Base-by-base conservation (phyloP, 2,888 invertebrate genomes). In the Pecten maximus region DNA sequence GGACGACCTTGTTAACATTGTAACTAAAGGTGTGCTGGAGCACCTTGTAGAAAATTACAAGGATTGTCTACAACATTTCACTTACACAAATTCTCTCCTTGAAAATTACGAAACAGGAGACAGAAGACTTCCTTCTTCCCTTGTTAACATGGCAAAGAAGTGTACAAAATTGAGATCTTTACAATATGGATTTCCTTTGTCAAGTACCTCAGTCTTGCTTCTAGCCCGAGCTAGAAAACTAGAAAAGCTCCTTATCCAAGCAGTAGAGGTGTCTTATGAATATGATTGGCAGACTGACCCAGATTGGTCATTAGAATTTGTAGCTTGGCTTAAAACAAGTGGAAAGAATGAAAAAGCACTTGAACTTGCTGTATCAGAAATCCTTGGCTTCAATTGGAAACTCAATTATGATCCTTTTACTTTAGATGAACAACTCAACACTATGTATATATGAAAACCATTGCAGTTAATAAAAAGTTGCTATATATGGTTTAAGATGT, bases 1-100 rank as follows among this genome's bases (percentile, higher is more conserved):
- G 16, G 94, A 94, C 91, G 94, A 94, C 90, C 92, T 94, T 74
- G 94, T 93, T 19, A 94, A 94, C 88, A 93, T 94, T 89, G 93
- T 94, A 8, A 94, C 94, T 2, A 94, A 94, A 90, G 94, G 94
- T 15, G 93, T 94, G 23, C 90, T 94, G 48, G 94, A 94, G 89
- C 93, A 94, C 87, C 91, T 94, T 0, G 91, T 92, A 15, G 89
- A 89, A n/a, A 90, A 90, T 86, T 94, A 93, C 87, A 90, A 91
- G 40, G 86, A 92, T n/a, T 92, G 93, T 23, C 88, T 94, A 15
- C 91, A 93, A 87, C 90, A 91, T 40, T 94, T 94, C 88, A 93
- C 93, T 6, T 94, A 94, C 90, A 94, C 94, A 89, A 94, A 94
- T 48, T 94, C 93, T 12, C 93, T 93, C 39, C 88, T 94, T 40